A percentile compares a stretch with the other conserved stretches of the same genome.
Evolutionary conservation across 2,797 vertebrate genomes (phyloP).

Genomic region (Limnodromus scolopaceus): DNA sequence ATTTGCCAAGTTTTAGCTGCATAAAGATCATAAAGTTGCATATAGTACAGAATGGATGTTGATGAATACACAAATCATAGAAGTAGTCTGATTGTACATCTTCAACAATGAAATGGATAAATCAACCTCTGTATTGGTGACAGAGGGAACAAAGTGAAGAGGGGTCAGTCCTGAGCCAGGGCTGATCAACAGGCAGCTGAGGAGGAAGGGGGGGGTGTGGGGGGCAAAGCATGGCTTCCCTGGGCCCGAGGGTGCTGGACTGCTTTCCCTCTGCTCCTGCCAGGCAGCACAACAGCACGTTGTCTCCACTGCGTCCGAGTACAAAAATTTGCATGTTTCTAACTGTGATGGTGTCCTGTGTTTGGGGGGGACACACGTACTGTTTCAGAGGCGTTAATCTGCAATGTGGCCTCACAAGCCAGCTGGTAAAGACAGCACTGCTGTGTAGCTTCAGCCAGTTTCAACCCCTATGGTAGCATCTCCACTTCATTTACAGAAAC

Average conservation of each 20-base stretch:
- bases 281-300: not conserved
- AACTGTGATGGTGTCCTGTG: not conserved
- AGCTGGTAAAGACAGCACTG: not conserved
- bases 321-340: not conserved
- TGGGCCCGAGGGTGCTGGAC: accelerated
- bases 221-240: not conserved
- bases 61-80: not conserved
- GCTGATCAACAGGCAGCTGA: not conserved
- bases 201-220: accelerated
- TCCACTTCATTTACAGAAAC: conserved; percentile 37
- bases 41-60: not conserved
- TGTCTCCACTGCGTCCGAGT: not conserved
- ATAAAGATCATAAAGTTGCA: not conserved
- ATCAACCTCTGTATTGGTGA: not conserved
- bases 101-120: not conserved
- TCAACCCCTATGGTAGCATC: not conserved
- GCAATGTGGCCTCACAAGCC: not conserved
- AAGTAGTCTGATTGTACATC: not conserved
- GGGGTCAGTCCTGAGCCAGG: not conserved
- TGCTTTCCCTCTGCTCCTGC: not conserved
- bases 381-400: not conserved
- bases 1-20: not conserved
- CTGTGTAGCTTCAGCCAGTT: not conserved
- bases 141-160: not conserved
- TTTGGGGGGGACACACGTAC: not conserved